These are phyloP conservation scores for Eolophus roseicapilla DNA, from an alignment of 2,113 vertebrate species.

Conservation along the genomic window DNA sequence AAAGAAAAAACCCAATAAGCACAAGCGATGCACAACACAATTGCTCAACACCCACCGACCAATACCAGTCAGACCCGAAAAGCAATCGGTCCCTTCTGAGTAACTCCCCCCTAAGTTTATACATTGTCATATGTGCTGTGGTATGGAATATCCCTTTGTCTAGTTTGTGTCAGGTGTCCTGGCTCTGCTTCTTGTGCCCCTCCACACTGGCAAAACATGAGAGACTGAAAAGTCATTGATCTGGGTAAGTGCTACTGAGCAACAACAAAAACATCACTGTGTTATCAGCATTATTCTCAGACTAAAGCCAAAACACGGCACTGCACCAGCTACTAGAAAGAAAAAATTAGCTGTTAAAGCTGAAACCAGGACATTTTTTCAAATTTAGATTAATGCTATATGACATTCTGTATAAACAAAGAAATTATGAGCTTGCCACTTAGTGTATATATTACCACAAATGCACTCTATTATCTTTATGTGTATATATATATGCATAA, in stretches of 20 bases:
- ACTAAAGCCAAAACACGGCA: not conserved
- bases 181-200: not conserved
- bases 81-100: not conserved
- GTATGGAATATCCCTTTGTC: no score
- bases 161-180: no score
- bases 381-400: not conserved
- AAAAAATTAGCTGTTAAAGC: not conserved
- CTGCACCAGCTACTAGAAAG: not conserved
- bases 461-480: not conserved
- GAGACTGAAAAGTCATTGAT: not conserved
- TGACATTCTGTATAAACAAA: not conserved
- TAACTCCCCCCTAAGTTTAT: not conserved
- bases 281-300: not conserved
- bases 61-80: not conserved
- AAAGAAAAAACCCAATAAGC: not conserved
- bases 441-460: not conserved
- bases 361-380: not conserved
- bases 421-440: not conserved
- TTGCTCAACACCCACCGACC: not conserved
- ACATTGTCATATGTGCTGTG: not conserved
- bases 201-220: not conserved
- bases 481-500: not conserved
- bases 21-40: not conserved
- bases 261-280: not conserved
- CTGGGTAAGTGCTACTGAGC: not conserved